These are phyloP conservation scores for Hyposoter didymator DNA, from an alignment of 2,888 invertebrate species.

Conservation along the genomic window DNA sequence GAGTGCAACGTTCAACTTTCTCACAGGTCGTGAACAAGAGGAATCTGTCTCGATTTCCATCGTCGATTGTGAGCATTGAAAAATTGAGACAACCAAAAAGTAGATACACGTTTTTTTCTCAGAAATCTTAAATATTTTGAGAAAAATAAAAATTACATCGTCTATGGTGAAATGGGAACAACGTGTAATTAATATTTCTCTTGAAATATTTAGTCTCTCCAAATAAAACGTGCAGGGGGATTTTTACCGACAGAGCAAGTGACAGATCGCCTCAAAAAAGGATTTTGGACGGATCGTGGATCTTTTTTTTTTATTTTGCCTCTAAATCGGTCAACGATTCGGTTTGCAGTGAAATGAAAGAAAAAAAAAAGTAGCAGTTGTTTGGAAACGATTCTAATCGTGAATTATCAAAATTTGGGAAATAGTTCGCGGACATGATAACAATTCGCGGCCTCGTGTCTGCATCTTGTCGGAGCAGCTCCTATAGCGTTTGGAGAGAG, in stretches of 20 bases:
- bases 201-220: too few species aligned
- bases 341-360: too few species aligned
- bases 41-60: constrained; percentile 66
- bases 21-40: constrained; percentile 66
- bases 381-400: neutral
- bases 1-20: constrained; percentile 66
- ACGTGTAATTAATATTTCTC: too few species aligned
- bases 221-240: too few species aligned
- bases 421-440: neutral
- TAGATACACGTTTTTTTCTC: too few species aligned
- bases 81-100: too few species aligned
- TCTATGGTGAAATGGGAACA: too few species aligned
- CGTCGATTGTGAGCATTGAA: neutral
- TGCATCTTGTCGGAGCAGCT: neutral
- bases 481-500: neutral
- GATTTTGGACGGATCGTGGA: neutral
- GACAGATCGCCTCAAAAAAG: too few species aligned
- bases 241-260: too few species aligned
- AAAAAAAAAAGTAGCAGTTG: neutral
- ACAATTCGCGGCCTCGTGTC: neutral
- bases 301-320: neutral
- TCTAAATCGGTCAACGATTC: neutral
- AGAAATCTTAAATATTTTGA: too few species aligned
- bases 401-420: neutral
- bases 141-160: too few species aligned